A percentile compares a stretch with the other conserved stretches of the same genome.
These are phyloP conservation scores for Onychorhynchus coronatus DNA, from an alignment of 2,113 vertebrate species.

Conservation along the genomic window DNA sequence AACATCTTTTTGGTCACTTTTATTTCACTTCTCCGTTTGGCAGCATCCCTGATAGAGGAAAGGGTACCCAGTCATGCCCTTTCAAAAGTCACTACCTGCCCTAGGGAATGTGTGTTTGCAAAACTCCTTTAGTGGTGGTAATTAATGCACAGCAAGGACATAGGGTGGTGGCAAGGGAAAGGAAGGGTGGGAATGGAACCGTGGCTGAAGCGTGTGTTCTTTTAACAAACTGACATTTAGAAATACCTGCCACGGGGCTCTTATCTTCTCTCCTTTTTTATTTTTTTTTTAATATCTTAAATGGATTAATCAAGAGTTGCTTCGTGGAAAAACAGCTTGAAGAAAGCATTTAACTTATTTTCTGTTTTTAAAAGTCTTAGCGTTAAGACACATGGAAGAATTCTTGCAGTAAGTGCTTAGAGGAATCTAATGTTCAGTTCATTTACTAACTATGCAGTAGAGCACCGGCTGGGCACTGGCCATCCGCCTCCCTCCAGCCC, in stretches of 20 bases:
- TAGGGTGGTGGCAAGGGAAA: not conserved
- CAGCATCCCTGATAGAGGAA: not conserved
- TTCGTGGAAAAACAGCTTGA: not conserved
- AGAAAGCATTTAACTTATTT: not conserved
- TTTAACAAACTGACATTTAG: not conserved
- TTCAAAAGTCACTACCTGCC: not conserved
- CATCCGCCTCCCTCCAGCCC: not conserved
- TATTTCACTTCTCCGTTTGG: not conserved
- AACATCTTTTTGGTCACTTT: accelerated
- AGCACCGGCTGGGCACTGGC: not conserved
- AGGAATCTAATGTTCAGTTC: not conserved
- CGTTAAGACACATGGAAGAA: not conserved
- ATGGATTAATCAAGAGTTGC: not conserved
- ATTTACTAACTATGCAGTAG: not conserved
- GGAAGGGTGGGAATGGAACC: not conserved
- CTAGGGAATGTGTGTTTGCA: not conserved
- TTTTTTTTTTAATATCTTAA: not conserved
- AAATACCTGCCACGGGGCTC: not conserved
- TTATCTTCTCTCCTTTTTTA: not conserved
- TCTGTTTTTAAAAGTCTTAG: not conserved
- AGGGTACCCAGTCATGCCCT: not conserved
- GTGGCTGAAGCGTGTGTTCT: not conserved
- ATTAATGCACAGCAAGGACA: not conserved
- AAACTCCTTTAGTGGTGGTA: not conserved
- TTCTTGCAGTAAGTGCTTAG: not conserved